These are phyloP conservation scores for Planiliza haematocheilus DNA, from an alignment of 2,113 vertebrate genomes.

Conservation along the genomic window DNA sequence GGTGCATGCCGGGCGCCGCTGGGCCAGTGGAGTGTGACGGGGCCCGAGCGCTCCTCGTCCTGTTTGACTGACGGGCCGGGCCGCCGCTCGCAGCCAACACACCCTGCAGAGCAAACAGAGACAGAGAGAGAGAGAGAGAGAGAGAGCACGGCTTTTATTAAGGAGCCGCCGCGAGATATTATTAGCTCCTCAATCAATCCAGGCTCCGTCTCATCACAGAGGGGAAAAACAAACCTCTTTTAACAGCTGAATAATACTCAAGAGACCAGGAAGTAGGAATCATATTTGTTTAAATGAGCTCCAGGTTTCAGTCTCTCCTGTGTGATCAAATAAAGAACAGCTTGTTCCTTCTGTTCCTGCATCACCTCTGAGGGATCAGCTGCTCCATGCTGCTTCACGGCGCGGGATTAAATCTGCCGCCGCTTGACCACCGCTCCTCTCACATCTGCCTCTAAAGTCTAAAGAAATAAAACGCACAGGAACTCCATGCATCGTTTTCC, in stretches of 20 bases:
- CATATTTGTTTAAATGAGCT: not conserved
- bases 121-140: not conserved
- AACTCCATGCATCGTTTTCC: no score
- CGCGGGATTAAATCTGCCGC: not conserved
- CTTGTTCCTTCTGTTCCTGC: constrained; percentile 17
- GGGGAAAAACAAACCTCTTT: not conserved
- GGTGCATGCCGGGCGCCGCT: not conserved
- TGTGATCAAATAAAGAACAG: constrained; percentile 28
- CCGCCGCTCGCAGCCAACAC: not conserved
- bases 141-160: not conserved
- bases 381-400: not conserved
- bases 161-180: not conserved
- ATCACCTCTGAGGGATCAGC: constrained; percentile 14
- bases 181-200: not conserved
- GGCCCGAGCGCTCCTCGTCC: not conserved
- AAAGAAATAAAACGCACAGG: not conserved
- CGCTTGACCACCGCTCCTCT: not conserved
- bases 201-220: no score
- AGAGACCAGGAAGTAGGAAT: not conserved
- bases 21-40: not conserved
- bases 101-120: constrained; percentile 43
- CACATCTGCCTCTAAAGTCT: not conserved
- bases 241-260: not conserved
- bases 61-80: constrained; percentile 28
- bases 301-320: not conserved